Evolutionary conservation across 2,888 invertebrate species (phyloP).

Genomic region (Chorisops tibialis): DNA sequence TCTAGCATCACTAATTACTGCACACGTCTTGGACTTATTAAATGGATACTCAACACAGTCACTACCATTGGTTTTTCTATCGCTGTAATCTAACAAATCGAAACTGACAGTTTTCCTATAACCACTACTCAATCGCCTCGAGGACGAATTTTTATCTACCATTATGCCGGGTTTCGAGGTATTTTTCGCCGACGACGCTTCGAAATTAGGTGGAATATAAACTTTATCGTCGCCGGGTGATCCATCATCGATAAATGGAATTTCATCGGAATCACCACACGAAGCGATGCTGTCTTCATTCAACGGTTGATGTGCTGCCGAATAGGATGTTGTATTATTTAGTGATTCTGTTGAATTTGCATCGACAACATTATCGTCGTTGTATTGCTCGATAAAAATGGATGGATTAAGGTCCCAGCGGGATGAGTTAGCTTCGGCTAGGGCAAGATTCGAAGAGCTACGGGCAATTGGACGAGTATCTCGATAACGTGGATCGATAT

Average conservation of each 20-base stretch:
- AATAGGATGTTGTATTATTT: slow-evolving; percentile 38
- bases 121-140: slow-evolving; percentile 37
- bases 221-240: slow-evolving; percentile 44
- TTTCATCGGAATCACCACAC: slow-evolving; percentile 47
- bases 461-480: slow-evolving; percentile 49
- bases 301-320: slow-evolving; percentile 48
- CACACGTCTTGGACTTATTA: slow-evolving; percentile 31
- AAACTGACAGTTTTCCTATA: slow-evolving; percentile 52
- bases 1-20: slow-evolving; percentile 29
- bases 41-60: slow-evolving; percentile 18
- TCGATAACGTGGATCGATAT: slow-evolving; percentile 51
- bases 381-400: slow-evolving; percentile 50
- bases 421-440: slow-evolving; percentile 37
- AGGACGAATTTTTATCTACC: slow-evolving; percentile 34
- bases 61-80: slow-evolving; percentile 27
- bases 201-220: slow-evolving; percentile 37
- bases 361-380: slow-evolving; percentile 34
- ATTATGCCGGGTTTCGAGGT: slow-evolving; percentile 36
- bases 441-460: slow-evolving; percentile 45
- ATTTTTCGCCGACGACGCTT: slow-evolving; percentile 4
- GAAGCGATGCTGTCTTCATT: slow-evolving; percentile 51
- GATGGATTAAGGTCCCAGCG: slow-evolving; percentile 44
- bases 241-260: slow-evolving; percentile 54
- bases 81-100: slow-evolving; percentile 42
- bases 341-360: slow-evolving; percentile 45